Evolutionary conservation across 2,113 vertebrate species (phyloP), one percentile per base, ranked within the genome.

Genomic region (Microcebus griseorufus): DNA sequence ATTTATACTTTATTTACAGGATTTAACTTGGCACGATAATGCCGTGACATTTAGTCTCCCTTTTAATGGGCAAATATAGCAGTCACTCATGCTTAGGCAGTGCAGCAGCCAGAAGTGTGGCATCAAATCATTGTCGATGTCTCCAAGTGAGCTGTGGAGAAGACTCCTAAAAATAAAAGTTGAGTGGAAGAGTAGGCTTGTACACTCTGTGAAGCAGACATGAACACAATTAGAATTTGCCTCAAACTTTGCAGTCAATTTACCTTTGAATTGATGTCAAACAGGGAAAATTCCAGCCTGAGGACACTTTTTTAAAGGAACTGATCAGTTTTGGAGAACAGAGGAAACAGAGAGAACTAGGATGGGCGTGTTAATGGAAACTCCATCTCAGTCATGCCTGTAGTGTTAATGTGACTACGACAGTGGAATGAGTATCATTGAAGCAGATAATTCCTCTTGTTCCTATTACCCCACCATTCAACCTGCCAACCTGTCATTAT

Each of bases 401-500:
- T 25, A 20, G 92, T 58, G 82, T 78, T 89, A 62, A 83, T 76
- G 89, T 11, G 65, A 93, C 13, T 0, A 0, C 6, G 6, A 13
- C 39, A 7, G 79, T 45, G 75, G 83, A 53, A 55, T 53, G 88
- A 37, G 16, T 65, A 39, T 91, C 79, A 37, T 32, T 14, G 78
- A 88, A 94, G 94, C 95, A 95, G 90, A 80, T 76, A 84, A 92
- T 91, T 93, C 94, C 69, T 93, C 96, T 78, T 76, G 53, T 64
- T 94, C 94, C 82, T 92, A 42, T 93, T 84, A 90, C 92, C 81
- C 88, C 60, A 87, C 80, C 72, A 75, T 64, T 96, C 91, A 94
- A 72, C 69, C 96, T 94, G 94, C 93, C 86, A 94, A 81, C 45
- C 93, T 98, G 89, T 94, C 95, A 84, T 80, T 83, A 87, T 96